Conservation (phyloP, 2,888 invertebrate species). For the Agrotis segetum region DNA sequence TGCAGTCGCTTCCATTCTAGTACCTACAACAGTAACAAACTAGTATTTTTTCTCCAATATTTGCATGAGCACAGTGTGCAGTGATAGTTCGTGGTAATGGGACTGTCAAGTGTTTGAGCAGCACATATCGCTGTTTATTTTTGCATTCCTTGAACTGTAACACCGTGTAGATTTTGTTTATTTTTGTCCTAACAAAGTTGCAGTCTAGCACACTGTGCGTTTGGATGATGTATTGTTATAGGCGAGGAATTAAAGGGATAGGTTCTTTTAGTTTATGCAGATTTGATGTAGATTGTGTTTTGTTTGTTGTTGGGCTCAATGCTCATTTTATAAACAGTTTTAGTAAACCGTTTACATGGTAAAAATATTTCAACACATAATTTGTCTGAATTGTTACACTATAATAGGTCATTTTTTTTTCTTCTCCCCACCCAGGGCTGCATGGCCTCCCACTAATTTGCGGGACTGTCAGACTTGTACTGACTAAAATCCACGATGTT, state of each 20-base stretch:
- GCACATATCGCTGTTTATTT: constrained; percentile 81
- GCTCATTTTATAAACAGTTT: background rate
- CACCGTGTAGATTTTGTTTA: constrained; percentile 72
- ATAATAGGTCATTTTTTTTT: too few species aligned
- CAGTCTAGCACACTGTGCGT: constrained; percentile 46
- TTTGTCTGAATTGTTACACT: too few species aligned
- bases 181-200: constrained; percentile 68
- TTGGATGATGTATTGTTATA: constrained; percentile 41
- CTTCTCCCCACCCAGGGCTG: too few species aligned
- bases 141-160: constrained; percentile 74
- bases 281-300: constrained; percentile 12
- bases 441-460: too few species aligned
- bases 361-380: too few species aligned
- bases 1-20: background rate
- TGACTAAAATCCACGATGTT: too few species aligned
- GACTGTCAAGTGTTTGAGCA: constrained; percentile 85
- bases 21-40: background rate
- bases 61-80: constrained; percentile 69
- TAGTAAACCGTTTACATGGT: too few species aligned
- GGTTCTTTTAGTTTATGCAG: constrained; percentile 25
- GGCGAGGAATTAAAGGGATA: constrained; percentile 26
- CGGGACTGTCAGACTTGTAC: too few species aligned
- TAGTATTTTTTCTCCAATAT: constrained; percentile 43
- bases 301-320: background rate
- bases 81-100: constrained; percentile 83